These are phyloP conservation scores for Lepidocolaptes lacrymiger DNA, from an alignment of 2,797 vertebrate species.

Conservation along the genomic window DNA sequence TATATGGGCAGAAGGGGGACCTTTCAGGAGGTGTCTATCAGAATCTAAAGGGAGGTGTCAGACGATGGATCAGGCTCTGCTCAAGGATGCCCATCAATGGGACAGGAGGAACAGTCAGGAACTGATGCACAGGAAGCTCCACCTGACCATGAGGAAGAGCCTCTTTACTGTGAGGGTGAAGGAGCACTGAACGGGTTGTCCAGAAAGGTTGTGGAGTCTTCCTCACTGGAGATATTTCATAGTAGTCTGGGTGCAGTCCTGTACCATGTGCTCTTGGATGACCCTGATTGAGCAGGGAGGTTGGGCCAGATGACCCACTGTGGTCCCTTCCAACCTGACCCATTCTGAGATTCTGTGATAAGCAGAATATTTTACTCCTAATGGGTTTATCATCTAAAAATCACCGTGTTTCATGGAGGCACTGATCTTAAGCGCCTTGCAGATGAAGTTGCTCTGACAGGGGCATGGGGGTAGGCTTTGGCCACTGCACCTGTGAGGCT, in stretches of 20 bases:
- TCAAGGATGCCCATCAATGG: background rate
- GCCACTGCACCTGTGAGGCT: rapidly evolving
- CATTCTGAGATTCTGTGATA: background rate
- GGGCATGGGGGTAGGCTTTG: rapidly evolving
- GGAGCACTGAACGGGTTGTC: rapidly evolving
- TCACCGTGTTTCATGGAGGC: rapidly evolving
- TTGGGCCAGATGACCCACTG: background rate
- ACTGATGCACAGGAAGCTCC: background rate
- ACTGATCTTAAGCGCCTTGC: rapidly evolving
- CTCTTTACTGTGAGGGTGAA: background rate
- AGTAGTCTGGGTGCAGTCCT: background rate
- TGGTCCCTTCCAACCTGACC: background rate
- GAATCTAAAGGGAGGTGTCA: background rate
- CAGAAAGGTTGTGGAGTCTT: background rate
- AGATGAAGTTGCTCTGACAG: rapidly evolving
- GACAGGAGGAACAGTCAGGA: rapidly evolving
- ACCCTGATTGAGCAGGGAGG: too few relatives aligned
- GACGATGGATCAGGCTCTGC: background rate
- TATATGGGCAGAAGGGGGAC: background rate
- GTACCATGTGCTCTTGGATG: background rate
- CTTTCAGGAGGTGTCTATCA: background rate
- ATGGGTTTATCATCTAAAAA: background rate
- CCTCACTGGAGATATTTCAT: background rate
- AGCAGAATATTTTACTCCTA: background rate
- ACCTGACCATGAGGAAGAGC: background rate